Conservation (phyloP, 2,797 vertebrate species). For the Crocidura indochinensis region DNA sequence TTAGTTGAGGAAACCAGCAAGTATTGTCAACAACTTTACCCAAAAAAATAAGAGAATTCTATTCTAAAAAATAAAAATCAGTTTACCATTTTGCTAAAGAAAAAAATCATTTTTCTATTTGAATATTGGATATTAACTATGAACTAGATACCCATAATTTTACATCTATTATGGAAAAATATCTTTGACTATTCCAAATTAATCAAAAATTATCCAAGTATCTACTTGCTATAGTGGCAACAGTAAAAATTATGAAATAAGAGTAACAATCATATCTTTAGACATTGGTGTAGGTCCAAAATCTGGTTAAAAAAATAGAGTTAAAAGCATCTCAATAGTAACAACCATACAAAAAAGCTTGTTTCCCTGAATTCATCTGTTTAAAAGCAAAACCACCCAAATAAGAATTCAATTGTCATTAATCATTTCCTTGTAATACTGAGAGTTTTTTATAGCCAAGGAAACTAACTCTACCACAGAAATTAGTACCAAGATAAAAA, state of each 20-base stretch:
- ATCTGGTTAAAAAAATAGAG: conserved; percentile 12
- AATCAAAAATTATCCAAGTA: conserved; percentile 29
- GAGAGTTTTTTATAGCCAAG: background rate
- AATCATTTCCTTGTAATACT: background rate
- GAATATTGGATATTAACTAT: conserved; percentile 53
- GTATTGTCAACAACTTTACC: conserved; percentile 33
- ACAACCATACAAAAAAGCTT: background rate
- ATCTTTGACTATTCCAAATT: conserved; percentile 33
- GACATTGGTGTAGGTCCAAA: conserved; percentile 6
- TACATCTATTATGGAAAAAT: background rate
- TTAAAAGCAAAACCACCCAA: conserved; percentile 1
- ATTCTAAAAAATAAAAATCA: background rate
- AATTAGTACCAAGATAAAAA: conserved; percentile 2
- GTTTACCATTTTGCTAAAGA: too few relatives aligned
- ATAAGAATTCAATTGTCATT: conserved; percentile 23
- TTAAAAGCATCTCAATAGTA: conserved; percentile 6
- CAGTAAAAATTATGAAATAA: conserved; percentile 29
- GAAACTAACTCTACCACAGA: background rate
- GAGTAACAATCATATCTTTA: conserved; percentile 10
- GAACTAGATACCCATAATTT: conserved; percentile 49
- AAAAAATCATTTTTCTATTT: background rate
- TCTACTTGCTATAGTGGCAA: conserved; percentile 4
- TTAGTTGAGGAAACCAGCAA: conserved; percentile 49
- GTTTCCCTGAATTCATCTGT: background rate
- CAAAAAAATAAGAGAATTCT: conserved; percentile 36